Evolutionary conservation across 92 coral and sea anemone genomes (phyloP).

Genomic region (Blastomussa wellsi): DNA sequence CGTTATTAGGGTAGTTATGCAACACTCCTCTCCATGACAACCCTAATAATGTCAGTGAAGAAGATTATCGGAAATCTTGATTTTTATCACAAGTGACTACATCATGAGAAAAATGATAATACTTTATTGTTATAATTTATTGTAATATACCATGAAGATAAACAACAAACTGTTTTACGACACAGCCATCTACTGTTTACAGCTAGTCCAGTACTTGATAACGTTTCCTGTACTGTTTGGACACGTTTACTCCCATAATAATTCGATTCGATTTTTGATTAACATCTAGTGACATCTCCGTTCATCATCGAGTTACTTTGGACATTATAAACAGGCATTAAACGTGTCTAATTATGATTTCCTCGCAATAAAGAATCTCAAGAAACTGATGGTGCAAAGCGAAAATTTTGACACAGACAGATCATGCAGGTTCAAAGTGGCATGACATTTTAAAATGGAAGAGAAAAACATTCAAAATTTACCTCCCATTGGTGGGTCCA

Average conservation of each 20-base stretch:
- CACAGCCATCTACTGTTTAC: no score
- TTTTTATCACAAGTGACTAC: no score
- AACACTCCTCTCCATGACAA: no score
- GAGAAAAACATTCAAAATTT: neutral
- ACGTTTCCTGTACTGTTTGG: neutral
- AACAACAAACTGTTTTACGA: no score
- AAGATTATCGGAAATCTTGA: no score
- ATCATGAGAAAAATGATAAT: no score
- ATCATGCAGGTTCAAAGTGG: neutral
- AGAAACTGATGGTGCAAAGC: neutral
- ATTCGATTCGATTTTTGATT: neutral
- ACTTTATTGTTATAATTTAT: no score
- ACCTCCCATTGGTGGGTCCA: slow-evolving; percentile 83
- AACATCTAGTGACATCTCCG: neutral
- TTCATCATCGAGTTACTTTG: neutral
- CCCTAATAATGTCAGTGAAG: no score
- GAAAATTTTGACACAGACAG: neutral
- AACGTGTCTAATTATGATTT: neutral
- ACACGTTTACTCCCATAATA: neutral
- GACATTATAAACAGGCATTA: neutral
- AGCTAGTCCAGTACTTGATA: neutral
- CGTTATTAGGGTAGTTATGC: no score
- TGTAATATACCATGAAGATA: no score
- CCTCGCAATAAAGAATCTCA: neutral
- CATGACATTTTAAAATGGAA: neutral